A percentile compares a stretch with the other conserved stretches of the same genome.
phyloP scores from a whole-genome alignment of 1,140 invertebrate genomes.

The Idris sp. region DNA sequence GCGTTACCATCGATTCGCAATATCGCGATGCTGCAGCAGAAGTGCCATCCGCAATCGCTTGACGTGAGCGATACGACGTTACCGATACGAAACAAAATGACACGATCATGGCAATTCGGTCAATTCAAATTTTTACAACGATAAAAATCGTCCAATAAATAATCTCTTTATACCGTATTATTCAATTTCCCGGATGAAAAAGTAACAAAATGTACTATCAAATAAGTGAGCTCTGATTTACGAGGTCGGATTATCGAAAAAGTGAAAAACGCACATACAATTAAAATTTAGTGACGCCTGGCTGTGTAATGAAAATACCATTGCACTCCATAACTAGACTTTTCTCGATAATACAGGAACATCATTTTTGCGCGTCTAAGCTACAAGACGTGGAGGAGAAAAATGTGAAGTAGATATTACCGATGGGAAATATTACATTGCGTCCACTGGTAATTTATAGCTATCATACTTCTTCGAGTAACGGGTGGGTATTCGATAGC shows the following conservation, averaged over 20 bases:
- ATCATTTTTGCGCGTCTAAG: slow-evolving; percentile 51
- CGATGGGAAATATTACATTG: slow-evolving; percentile 61
- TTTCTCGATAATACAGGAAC: slow-evolving; percentile 42
- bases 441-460: slow-evolving; percentile 57
- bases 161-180: slow-evolving; percentile 19
- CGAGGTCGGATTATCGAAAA: too few relatives aligned
- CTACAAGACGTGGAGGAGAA: slow-evolving; percentile 51
- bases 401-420: slow-evolving; percentile 64
- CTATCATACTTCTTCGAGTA: slow-evolving; percentile 59
- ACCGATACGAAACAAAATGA: slow-evolving; percentile 32
- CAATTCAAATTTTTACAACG: slow-evolving; percentile 22
- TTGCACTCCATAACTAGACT: slow-evolving; percentile 20
- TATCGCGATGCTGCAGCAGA: slow-evolving; percentile 47
- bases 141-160: slow-evolving; percentile 38
- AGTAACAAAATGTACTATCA: too few relatives aligned
- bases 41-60: slow-evolving; percentile 34
- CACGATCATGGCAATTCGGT: slow-evolving; percentile 26
- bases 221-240: too few relatives aligned
- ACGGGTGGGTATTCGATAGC: slow-evolving; percentile 57
- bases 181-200: slow-evolving; percentile 32
- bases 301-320: slow-evolving; percentile 13
- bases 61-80: slow-evolving; percentile 44
- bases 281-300: slow-evolving; percentile 16
- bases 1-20: slow-evolving; percentile 59
- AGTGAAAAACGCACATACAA: too few relatives aligned